Evolutionary conservation across 1,140 invertebrate genomes (phyloP), one percentile per base, ranked within the genome.

Genomic region (Drosophila bipectinata): DNA sequence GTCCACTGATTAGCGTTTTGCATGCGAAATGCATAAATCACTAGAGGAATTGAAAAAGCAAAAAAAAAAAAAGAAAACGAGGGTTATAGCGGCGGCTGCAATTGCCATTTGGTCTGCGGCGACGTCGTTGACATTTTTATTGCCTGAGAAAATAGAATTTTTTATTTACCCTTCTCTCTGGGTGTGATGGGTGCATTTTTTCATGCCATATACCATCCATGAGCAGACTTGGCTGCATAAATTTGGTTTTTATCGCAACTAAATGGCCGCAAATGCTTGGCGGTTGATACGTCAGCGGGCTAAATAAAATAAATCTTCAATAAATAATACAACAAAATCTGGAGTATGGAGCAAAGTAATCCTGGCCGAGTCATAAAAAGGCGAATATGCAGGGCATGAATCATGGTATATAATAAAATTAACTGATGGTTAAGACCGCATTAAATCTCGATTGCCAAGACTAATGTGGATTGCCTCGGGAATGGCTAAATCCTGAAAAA

Each of bases 71-170:
- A 59, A 30, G 56, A 60, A 63, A 72, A 24, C 14, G 47, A 41
- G 47, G 45, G 54, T 47, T 44, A 57, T 54, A 51, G 52, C 71
- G 55, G 56, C 60, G 67, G 79, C 69, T 83, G 79, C 75, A 84
- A 67, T 79, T 84, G 80, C 66, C 66, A 62, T 64, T 81, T 76
- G 61, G 74, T 71, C 52, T 81, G 77, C 47, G 78, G 72, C 79
- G 45, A 56, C 76, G 61, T 55, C 81, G 84, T 88, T 88, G 83
- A 88, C 83, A 88, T 88, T 88, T 88, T 88, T 88, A 88, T 88
- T 88, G 83, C 83, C 76, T 69, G 76, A 88, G 83, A 88, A 87
- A 88, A 88, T 88, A 88, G 79, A 88, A 77, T 89, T 79, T 81
- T 83, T 73, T 66, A 62, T 87, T 61, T 69, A 30, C 45, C 79